Evolutionary conservation across 2,888 invertebrate genomes (phyloP), one percentile per base, ranked within the genome.

Genomic region (Chymomyza procnemis): DNA sequence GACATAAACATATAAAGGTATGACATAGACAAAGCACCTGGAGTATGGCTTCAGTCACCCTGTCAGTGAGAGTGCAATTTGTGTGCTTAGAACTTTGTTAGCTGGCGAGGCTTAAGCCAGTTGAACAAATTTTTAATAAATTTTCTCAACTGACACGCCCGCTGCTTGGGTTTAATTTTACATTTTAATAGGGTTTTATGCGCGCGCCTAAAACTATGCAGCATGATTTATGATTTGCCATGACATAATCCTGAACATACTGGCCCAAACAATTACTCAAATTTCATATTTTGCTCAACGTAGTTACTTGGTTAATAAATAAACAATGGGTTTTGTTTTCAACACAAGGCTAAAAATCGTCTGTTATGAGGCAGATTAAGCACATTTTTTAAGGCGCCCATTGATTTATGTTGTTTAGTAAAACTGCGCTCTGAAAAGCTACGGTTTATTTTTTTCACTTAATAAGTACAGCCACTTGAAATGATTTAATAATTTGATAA

Each of bases 201-300:
- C 64, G 75, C 71, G 68, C 76, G 87, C 87, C 87, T 82, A 85
- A 86, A 88, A 80, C 79, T 87, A 87, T 87, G 70, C 73, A 84
- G 47, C 76, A 79, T 88, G 89, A 88, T 88, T 88, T 88, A 88
- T 88, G 88, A 85, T 81, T 69, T 78, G 71, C 63, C 71, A 74
- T 64, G 71, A 72, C 73, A 75, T 69, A 74, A 76, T 83, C 78
- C 76, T 66, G 68, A 74, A 67, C 61, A 59, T 64, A 30, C 46
- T 67, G 55, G 62, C 61, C 67, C 61, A 67, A 78, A 82, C 88
- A 89, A 89, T 88, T 89, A 89, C 85, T 89, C 88, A 88, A 88
- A 85, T 80, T 83, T 85, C 76, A 85, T 78, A 80, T 78, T 84
- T 68, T 66, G 66, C 69, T 61, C 57, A 41, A 5, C 34, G 34